Percentiles rank a stretch among this genome's conserved stretches.
Conservation (phyloP, 2,113 vertebrate genomes). For the Delphinus delphis region DNA sequence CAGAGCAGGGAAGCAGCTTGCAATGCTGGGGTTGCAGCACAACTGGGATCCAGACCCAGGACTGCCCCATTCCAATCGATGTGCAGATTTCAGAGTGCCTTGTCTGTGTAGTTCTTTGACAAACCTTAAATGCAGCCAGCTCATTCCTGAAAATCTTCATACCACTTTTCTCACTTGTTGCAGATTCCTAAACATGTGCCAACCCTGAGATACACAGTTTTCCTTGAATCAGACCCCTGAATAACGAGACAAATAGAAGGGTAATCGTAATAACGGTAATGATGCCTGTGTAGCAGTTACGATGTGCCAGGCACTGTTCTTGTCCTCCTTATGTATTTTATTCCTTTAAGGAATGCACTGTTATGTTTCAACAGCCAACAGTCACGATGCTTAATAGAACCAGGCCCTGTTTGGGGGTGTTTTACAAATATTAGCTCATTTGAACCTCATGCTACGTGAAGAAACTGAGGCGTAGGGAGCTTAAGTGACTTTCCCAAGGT, state of each 20-base stretch:
- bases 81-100: background rate
- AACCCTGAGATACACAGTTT: background rate
- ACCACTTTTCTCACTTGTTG: background rate
- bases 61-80: background rate
- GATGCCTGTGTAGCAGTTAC: accelerated
- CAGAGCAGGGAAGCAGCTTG: background rate
- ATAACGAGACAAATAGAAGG: background rate
- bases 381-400: background rate
- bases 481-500: background rate
- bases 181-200: background rate
- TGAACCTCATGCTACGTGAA: background rate
- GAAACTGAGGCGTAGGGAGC: background rate
- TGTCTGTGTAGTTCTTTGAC: background rate
- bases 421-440: background rate
- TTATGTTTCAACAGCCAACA: background rate
- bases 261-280: background rate
- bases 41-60: background rate
- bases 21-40: too few relatives aligned
- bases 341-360: background rate
- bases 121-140: background rate
- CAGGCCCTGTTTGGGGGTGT: background rate
- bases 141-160: background rate
- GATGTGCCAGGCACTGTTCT: background rate
- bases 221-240: background rate
- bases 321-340: background rate